These are phyloP conservation scores for Sepiola atlantica DNA, from an alignment of 2,888 invertebrate genomes.

Conservation along the genomic window DNA sequence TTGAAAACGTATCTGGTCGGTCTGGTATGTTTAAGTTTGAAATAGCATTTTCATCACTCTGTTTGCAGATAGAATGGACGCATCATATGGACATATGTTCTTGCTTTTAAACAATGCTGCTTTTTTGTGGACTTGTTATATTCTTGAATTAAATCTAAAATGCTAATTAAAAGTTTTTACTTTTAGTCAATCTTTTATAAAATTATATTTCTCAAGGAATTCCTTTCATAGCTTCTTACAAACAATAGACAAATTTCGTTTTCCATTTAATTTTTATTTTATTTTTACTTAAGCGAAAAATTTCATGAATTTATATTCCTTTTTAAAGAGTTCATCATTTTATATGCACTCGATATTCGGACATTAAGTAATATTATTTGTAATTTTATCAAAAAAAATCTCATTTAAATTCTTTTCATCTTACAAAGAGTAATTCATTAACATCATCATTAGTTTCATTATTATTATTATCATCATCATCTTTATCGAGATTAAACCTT, in stretches of 20 bases:
- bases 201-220: background rate
- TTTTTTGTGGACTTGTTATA: background rate
- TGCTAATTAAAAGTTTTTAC: background rate
- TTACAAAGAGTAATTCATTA: background rate
- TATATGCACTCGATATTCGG: background rate
- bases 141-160: background rate
- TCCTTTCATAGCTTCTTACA: background rate
- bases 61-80: no score
- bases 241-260: background rate
- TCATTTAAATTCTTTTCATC: background rate
- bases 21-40: no score
- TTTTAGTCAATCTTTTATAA: background rate
- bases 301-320: background rate
- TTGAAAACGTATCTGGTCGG: no score
- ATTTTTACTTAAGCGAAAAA: background rate
- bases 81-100: background rate
- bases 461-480: background rate
- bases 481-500: no score
- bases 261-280: no score
- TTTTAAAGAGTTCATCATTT: background rate
- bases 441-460: background rate
- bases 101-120: background rate
- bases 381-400: background rate
- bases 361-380: slow-evolving; percentile 1
- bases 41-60: no score